Conservation (phyloP, 2,113 vertebrate species). For the Telmatochromis sp. region DNA sequence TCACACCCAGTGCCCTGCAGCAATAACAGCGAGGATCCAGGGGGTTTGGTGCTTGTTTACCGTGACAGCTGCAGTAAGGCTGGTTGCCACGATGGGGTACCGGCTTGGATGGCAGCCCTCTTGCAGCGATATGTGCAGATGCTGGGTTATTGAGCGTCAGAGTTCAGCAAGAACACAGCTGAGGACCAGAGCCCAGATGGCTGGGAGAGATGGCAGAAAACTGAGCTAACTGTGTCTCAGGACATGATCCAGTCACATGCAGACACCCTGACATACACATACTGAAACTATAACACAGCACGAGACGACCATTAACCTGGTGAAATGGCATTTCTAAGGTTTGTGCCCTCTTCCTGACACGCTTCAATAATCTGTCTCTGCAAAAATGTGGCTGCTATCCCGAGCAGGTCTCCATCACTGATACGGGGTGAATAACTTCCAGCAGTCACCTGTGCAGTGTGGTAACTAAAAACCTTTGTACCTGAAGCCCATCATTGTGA, state of each 20-base stretch:
- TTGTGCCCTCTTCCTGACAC: not conserved
- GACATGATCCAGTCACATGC: not conserved
- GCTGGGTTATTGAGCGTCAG: constrained; percentile 8
- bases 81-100: constrained; percentile 32
- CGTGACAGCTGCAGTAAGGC: constrained; percentile 46
- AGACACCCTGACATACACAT: not conserved
- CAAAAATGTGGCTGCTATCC: not conserved
- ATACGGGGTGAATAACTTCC: constrained; percentile 6
- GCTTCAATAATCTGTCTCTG: constrained; percentile 11
- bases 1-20: constrained; percentile 30
- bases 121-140: constrained; percentile 35
- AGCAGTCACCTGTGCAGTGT: not conserved
- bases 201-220: not conserved
- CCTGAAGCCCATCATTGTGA: not conserved
- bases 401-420: constrained; percentile 3
- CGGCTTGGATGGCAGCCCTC: constrained; percentile 20
- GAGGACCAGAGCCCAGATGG: constrained; percentile 40
- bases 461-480: not conserved
- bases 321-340: not conserved
- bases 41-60: constrained; percentile 44
- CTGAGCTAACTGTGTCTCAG: not conserved
- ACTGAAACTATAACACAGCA: not conserved
- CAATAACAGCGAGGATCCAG: constrained; percentile 2
- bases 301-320: not conserved
- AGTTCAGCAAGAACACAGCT: constrained; percentile 36